phyloP scores from a whole-genome alignment of 2,113 vertebrate genomes.

The Collichthys lucidus region DNA sequence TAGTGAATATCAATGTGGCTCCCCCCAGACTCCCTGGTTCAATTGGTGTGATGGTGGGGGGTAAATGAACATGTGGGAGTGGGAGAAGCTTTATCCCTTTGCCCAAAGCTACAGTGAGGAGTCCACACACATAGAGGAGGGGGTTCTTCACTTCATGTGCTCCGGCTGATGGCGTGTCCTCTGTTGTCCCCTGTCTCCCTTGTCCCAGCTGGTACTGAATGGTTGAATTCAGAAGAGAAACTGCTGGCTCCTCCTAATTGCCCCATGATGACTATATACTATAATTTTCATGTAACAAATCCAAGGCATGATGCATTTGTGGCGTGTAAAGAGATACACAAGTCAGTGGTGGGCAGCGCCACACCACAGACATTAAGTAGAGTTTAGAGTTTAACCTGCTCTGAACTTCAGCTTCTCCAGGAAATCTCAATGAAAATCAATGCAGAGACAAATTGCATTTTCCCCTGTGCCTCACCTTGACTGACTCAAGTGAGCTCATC shows the following conservation, averaged over 20 bases:
- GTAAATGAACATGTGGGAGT: slow-evolving; percentile 85
- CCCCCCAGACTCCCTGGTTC: slow-evolving; percentile 79
- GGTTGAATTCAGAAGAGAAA: slow-evolving; percentile 30
- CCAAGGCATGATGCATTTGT: slow-evolving; percentile 28
- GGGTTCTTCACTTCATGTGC: slow-evolving; percentile 53
- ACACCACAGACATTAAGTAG: slow-evolving; percentile 1
- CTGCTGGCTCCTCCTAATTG: slow-evolving; percentile 45
- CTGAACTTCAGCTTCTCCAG: slow-evolving; percentile 42
- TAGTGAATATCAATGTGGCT: slow-evolving; percentile 83
- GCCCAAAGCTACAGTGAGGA: slow-evolving; percentile 80
- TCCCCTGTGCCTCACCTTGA: slow-evolving; percentile 74
- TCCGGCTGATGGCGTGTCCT: slow-evolving; percentile 65
- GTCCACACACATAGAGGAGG: slow-evolving; percentile 68
- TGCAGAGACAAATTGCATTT: slow-evolving; percentile 72
- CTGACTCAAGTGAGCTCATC: slow-evolving; percentile 79
- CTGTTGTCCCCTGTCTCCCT: slow-evolving; percentile 33
- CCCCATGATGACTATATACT: slow-evolving; percentile 18
- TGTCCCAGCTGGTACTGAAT: slow-evolving; percentile 37
- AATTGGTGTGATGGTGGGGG: slow-evolving; percentile 84
- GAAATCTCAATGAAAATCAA: slow-evolving; percentile 67
- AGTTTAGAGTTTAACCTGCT: slow-evolving; percentile 40
- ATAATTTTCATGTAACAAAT: slow-evolving; percentile 50
- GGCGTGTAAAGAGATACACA: slow-evolving; percentile 2
- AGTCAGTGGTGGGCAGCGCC: slow-evolving; percentile 6
- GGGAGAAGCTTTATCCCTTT: slow-evolving; percentile 76